Evolutionary conservation across 2,888 invertebrate species (phyloP).

Genomic region (Lasioglossum vierecki): DNA sequence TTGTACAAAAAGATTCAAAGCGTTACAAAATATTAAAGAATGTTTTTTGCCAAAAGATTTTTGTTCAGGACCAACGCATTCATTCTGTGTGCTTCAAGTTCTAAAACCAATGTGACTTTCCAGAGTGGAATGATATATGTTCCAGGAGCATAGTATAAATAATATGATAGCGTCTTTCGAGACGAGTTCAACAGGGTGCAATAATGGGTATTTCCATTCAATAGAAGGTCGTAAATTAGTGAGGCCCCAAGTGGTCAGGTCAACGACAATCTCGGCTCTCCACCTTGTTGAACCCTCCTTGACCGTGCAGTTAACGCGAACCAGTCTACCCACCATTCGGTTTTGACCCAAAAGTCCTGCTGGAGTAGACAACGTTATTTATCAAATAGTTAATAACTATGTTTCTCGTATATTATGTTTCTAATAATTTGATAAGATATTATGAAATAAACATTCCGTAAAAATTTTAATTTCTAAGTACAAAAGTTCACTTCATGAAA

Average conservation of each 20-base stretch:
- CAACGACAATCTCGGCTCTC: slow-evolving; percentile 7
- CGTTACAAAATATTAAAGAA: background rate
- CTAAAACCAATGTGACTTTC: background rate
- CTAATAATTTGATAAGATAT: background rate
- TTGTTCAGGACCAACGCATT: background rate
- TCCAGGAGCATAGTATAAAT: background rate
- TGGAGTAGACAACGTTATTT: background rate
- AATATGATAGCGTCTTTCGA: background rate
- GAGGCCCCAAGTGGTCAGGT: slow-evolving; percentile 10
- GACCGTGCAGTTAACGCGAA: slow-evolving; percentile 5
- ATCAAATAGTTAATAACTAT: background rate
- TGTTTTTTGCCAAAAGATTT: background rate
- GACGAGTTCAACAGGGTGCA: background rate
- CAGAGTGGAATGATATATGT: background rate
- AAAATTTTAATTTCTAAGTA: background rate
- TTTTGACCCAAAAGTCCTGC: background rate
- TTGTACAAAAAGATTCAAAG: background rate
- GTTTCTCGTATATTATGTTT: background rate
- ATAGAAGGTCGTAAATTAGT: slow-evolving; percentile 19
- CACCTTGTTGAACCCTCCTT: slow-evolving; percentile 6
- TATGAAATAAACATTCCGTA: background rate
- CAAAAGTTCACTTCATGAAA: background rate
- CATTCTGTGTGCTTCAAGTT: background rate
- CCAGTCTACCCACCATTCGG: background rate
- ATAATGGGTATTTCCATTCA: slow-evolving; percentile 11